These are phyloP conservation scores for Manis crassicaudata DNA, from an alignment of 2,797 vertebrate genomes.

Conservation along the genomic window DNA sequence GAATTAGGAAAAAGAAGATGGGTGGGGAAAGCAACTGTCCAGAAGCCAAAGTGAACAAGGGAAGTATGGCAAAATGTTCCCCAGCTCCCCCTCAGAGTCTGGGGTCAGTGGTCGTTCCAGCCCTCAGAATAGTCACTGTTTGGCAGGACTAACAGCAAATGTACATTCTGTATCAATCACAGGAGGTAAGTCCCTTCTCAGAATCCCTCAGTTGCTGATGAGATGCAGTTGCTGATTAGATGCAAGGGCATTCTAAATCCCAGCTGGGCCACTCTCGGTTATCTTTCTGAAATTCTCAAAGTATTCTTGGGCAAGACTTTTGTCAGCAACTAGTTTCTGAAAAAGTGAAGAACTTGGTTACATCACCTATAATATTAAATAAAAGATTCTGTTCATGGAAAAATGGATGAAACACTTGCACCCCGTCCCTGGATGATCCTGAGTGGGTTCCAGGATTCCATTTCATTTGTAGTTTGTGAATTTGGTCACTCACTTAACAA, in stretches of 20 bases:
- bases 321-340: not conserved
- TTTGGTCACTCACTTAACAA: not conserved
- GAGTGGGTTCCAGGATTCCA: not conserved
- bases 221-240: not conserved
- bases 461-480: not conserved
- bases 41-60: not conserved
- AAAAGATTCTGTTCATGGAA: not conserved
- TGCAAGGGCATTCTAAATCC: not conserved
- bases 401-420: not conserved
- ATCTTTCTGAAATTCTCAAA: conserved; percentile 42
- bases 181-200: conserved; percentile 14
- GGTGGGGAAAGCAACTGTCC: not conserved
- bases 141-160: conserved; percentile 46
- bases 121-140: not conserved
- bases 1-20: not conserved
- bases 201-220: conserved; percentile 25
- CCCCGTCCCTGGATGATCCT: not conserved
- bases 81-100: not conserved
- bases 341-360: conserved; percentile 38
- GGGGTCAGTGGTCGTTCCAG: not conserved
- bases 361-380: not conserved
- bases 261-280: not conserved
- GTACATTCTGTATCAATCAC: conserved; percentile 23
- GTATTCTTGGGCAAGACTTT: not conserved
- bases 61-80: not conserved